Base-by-base conservation (phyloP, 1,140 invertebrate genomes). In the Pinna nobilis region DNA sequence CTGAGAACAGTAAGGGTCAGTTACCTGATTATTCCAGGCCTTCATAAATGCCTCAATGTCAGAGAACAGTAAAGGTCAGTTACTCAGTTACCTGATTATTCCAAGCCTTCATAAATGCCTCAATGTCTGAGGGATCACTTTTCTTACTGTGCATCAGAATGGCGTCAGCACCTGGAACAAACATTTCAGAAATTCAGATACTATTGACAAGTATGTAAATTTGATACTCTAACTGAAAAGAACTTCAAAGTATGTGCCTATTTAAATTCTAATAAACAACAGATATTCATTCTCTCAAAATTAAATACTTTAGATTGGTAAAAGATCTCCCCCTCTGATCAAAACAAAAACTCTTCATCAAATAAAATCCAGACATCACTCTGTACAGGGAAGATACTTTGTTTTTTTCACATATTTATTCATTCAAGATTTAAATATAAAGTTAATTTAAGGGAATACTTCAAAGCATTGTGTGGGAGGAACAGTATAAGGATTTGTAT, bases 91-190 rank as follows among this genome's bases (percentile, higher is more conserved):
- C 86, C 79, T 82, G 78, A 74, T 90, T 88, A n/a, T 88, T 87
- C 90, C 90, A 90, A 28, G 81, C 82, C 74, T 88, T 89, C 87
- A 90, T 89, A 74, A 90, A 90, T 6, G 82, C 83, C 74, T 89
- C 87, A 70, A 90, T 90, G 53, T 90, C 88, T 9, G 84, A 87
- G 0, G 89, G 86, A 77, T 90, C 87, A 57, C 79, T 84, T 73
- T 88, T 88, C 69, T 90, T 91, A 72, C 89, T 90, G 73, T 91
- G 90, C 82, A 91, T 90, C 41, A 91, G 79, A 66, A 91, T 87
- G 23, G 89, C 90, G 78, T 90, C 90, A 44, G 90, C 90, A 35
- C 90, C 87, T 87, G 50, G 30, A 71, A 76, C 15, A 59, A 15
- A 59, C n/a, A n/a, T n/a, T n/a, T 11, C 55, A 35, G 3, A n/a